A percentile compares a stretch with the other conserved stretches of the same genome.
phyloP scores from a whole-genome alignment of 2,888 invertebrate species.

The Thelaira solivaga region DNA sequence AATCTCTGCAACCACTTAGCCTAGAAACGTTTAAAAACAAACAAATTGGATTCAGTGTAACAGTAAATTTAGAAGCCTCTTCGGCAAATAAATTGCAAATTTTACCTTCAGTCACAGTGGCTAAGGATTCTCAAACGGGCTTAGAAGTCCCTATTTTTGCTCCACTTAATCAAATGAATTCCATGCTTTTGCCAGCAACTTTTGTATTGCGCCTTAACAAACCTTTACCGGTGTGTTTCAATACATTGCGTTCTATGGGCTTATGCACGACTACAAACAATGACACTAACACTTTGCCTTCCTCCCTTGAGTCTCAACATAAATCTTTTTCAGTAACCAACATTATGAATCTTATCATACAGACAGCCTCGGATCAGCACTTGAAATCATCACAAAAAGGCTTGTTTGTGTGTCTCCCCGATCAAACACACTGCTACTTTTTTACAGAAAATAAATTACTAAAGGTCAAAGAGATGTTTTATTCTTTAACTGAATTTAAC shows the following conservation, averaged over 20 bases:
- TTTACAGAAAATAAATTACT: conserved; percentile 88
- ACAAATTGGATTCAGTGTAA: conserved; percentile 90
- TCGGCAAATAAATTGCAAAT: conserved; percentile 83
- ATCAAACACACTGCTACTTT: conserved; percentile 96
- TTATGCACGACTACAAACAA: conserved; percentile 43
- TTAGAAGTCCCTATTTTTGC: conserved; percentile 87
- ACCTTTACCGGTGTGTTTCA: conserved; percentile 90
- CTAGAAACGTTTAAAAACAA: conserved; percentile 84
- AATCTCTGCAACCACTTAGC: conserved; percentile 85
- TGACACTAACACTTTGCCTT: conserved; percentile 37
- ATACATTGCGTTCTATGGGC: conserved; percentile 83
- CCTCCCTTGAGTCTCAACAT: conserved; percentile 38
- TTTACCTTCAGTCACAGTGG: conserved; percentile 71
- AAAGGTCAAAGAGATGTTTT: conserved; percentile 79
- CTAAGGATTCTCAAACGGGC: conserved; percentile 77
- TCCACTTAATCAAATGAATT: conserved; percentile 88
- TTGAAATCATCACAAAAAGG: conserved; percentile 87
- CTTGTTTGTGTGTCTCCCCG: conserved; percentile 92
- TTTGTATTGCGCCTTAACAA: conserved; percentile 89
- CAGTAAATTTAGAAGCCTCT: conserved; percentile 93
- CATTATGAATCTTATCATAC: conserved; percentile 83
- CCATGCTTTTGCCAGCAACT: conserved; percentile 92
- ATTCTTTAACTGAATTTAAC: not conserved
- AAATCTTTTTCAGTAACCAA: conserved; percentile 57
- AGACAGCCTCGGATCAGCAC: conserved; percentile 86